Conservation (phyloP, 2,797 vertebrate species). For the Linurgus olivaceus region DNA sequence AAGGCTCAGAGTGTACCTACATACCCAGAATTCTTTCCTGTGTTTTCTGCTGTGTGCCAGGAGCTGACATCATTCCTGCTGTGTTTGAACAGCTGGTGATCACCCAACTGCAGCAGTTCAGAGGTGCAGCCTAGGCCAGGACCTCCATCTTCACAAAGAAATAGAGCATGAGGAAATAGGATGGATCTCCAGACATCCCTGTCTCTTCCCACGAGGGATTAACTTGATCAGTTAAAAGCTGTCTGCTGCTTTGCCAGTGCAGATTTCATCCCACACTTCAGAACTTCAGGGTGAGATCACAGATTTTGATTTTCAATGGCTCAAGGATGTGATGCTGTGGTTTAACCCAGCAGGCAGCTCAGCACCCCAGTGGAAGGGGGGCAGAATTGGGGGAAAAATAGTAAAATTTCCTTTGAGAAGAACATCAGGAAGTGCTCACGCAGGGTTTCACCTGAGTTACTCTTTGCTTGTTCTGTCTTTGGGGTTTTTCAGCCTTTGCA, state of each 20-base stretch:
- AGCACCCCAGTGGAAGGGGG: background rate
- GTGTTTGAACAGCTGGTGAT: slow-evolving; percentile 60
- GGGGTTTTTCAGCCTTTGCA: background rate
- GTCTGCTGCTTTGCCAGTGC: background rate
- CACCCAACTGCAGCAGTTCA: background rate
- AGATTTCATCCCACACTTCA: background rate
- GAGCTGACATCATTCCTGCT: slow-evolving; percentile 27
- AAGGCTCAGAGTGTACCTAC: background rate
- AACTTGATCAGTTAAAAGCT: background rate
- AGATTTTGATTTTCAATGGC: background rate
- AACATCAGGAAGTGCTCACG: background rate
- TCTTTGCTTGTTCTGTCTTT: background rate
- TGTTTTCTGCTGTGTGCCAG: background rate
- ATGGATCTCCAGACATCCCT: background rate
- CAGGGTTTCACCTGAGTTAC: background rate
- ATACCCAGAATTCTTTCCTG: slow-evolving; percentile 27
- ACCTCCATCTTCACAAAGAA: background rate
- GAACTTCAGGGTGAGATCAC: background rate
- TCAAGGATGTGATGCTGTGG: background rate
- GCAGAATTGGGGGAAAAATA: rapidly evolving
- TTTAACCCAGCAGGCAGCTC: background rate
- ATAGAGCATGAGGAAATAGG: background rate
- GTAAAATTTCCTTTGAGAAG: background rate
- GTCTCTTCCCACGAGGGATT: background rate
- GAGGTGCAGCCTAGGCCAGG: background rate